A percentile compares a stretch with the other conserved stretches of the same genome.
phyloP scores from a whole-genome alignment of 2,113 vertebrate species.

The Syngnathus typhle region DNA sequence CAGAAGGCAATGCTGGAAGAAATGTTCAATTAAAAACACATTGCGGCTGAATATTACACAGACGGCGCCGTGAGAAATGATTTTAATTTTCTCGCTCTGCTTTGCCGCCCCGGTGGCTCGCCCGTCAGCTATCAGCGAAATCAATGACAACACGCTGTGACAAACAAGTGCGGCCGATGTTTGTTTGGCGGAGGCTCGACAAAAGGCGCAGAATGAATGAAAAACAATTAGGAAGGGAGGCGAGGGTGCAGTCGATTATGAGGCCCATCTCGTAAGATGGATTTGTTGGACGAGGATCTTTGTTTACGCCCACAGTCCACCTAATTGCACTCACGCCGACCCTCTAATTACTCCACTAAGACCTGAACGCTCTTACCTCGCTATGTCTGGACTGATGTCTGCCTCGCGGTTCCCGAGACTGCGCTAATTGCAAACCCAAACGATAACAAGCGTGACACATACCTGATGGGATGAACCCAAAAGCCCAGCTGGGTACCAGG shows the following conservation, averaged over 20 bases:
- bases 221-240: constrained; percentile 33
- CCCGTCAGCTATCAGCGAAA: constrained; percentile 40
- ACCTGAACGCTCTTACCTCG: constrained; percentile 40
- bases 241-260: constrained; percentile 61
- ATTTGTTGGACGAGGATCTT: constrained; percentile 61
- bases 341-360: constrained; percentile 64
- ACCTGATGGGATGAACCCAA: constrained; percentile 60
- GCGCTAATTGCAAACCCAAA: not conserved
- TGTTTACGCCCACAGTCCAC: constrained; percentile 34
- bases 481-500: constrained; percentile 56
- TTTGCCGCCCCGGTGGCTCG: constrained; percentile 17
- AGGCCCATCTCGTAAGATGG: constrained; percentile 57
- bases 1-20: not conserved
- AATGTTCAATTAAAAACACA: constrained; percentile 16
- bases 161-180: constrained; percentile 13
- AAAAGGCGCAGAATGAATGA: not conserved
- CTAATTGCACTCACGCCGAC: constrained; percentile 58
- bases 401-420: not conserved
- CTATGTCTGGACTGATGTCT: constrained; percentile 30
- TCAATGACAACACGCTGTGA: constrained; percentile 39
- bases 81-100: constrained; percentile 9
- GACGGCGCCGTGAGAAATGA: not conserved
- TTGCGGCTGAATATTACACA: constrained; percentile 2
- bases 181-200: constrained; percentile 2
- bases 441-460: constrained; percentile 32